These are phyloP conservation scores for Druon quercuslanigerum DNA, from an alignment of 1,140 invertebrate species.

Conservation along the genomic window DNA sequence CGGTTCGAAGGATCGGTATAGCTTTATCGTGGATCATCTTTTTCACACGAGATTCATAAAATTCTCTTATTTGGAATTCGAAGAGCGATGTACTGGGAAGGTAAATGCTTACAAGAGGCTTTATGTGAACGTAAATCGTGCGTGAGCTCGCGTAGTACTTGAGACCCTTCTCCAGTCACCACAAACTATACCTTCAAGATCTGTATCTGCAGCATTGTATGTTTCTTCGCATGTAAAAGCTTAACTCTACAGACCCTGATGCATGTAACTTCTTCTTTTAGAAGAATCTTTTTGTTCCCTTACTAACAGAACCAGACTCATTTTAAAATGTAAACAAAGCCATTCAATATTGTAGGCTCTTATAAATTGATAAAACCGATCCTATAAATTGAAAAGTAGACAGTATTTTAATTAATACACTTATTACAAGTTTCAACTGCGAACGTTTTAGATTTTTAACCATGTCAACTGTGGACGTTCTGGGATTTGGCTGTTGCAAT, in stretches of 20 bases:
- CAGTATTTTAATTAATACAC: too few relatives aligned
- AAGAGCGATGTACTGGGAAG: neutral
- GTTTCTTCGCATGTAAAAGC: slow-evolving; percentile 15
- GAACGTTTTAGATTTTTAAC: too few relatives aligned
- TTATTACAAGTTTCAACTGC: too few relatives aligned
- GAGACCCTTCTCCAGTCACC: slow-evolving; percentile 8
- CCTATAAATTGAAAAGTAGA: too few relatives aligned
- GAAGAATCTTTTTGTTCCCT: neutral
- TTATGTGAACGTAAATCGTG: slow-evolving; percentile 24
- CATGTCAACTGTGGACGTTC: too few relatives aligned
- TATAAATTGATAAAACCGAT: too few relatives aligned
- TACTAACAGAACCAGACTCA: too few relatives aligned
- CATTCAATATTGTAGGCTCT: too few relatives aligned
- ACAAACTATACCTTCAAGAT: slow-evolving; percentile 1
- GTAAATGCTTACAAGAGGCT: neutral
- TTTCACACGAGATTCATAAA: neutral
- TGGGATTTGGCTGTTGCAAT: too few relatives aligned
- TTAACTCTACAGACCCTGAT: neutral
- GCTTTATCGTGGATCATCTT: neutral
- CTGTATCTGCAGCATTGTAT: slow-evolving; percentile 5
- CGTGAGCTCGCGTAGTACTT: neutral
- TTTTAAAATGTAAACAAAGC: too few relatives aligned
- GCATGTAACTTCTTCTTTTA: neutral
- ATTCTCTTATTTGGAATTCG: neutral
- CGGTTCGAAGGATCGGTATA: too few relatives aligned